Percentiles rank a stretch among this genome's conserved stretches.
phyloP scores from a whole-genome alignment of 2,113 vertebrate genomes.

The Probosciger aterrimus region DNA sequence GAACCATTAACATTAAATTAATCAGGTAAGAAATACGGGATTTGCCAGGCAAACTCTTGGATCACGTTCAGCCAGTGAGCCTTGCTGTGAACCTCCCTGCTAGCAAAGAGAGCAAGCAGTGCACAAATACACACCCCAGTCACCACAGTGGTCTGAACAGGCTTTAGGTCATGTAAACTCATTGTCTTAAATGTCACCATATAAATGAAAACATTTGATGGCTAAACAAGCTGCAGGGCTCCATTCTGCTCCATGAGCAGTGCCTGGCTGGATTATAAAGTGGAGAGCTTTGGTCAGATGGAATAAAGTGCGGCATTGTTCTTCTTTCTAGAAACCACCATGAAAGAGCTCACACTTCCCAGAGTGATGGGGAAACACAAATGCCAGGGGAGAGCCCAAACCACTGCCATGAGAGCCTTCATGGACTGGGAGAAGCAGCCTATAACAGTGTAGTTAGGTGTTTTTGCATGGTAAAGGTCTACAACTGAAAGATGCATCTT shows the following conservation, averaged over 20 bases:
- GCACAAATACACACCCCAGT: neutral
- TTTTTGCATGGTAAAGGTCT: neutral
- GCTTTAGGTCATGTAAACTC: neutral
- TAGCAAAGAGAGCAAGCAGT: neutral
- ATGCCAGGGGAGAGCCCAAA: neutral
- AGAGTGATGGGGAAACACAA: accelerated
- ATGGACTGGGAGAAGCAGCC: neutral
- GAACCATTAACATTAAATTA: neutral
- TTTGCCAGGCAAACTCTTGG: neutral
- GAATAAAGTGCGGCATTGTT: accelerated
- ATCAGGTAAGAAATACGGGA: neutral
- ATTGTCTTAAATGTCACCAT: neutral
- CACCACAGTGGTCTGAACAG: neutral
- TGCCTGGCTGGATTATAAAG: neutral
- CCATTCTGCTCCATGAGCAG: neutral
- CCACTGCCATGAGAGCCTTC: neutral
- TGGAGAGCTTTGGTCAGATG: neutral
- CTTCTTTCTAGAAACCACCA: neutral
- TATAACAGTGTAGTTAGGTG: neutral
- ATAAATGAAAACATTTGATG: neutral
- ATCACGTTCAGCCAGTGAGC: neutral
- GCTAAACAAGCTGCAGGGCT: neutral
- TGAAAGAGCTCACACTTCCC: neutral
- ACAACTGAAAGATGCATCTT: neutral
- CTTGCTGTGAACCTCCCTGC: neutral